Base-by-base conservation (phyloP, 2,888 invertebrate genomes). In the Slavum lentiscoides region DNA sequence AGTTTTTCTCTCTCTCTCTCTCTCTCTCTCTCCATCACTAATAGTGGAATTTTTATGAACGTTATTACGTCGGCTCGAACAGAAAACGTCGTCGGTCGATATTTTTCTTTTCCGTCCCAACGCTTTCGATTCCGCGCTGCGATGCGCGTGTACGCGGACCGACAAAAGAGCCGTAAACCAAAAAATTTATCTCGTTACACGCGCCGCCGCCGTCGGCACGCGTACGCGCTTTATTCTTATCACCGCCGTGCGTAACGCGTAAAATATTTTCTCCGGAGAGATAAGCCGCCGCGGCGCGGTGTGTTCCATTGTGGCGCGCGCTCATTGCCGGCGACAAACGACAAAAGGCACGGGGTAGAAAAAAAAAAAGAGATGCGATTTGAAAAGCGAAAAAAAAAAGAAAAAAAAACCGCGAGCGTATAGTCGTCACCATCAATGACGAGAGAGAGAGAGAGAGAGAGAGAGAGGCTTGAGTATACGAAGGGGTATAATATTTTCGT, bases 111-210 rank as follows among this genome's bases (percentile, higher is more conserved):
- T 74, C 58, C 58, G 23, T 55, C 21, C 74, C 39, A 21, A 39
- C 39, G 55, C 37, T 66, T 58, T 66, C 21, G 13, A 66, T 58
- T 58, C 66, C 39, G 66, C 43, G 58, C 19, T 43, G 43, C 9
- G 7, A 7, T 43, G 43, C 9, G 43, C 6, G 7, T 43, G n/a
- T 55, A 13, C 13, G 3, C 3, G 13, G 66, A 39, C 66, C 66
- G 43, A 75, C 67, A 75, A 75, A 67, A 75, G 75, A 75, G 58
- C 23, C 67, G 67, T 66, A 74, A 53, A 74, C 74, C 64, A 53
- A 74, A 9, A n/a, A 23, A 67, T 67, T 67, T 67, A 75, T 75
- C 67, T 67, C 43, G 67, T 75, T 58, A 67, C 4, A 30, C 30
- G 30, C 55, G n/a, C 67, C 75, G n/a, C 43, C 58, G 58, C 67